Evolutionary conservation across 2,888 invertebrate species (phyloP).

Genomic region (Cheilosia pagana): DNA sequence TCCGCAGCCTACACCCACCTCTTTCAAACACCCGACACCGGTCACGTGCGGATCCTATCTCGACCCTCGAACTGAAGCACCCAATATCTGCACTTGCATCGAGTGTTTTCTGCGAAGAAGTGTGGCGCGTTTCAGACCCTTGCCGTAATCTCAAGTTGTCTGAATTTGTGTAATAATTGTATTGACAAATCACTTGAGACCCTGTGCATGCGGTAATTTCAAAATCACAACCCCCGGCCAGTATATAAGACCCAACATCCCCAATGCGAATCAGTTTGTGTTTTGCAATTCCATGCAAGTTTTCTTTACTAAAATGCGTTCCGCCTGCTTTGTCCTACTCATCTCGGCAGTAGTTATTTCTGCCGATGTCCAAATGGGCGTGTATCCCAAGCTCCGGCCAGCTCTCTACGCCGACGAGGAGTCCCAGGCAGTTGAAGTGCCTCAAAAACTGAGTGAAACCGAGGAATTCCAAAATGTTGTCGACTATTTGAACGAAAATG

Average conservation of each 20-base stretch:
- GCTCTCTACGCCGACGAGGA: constrained; percentile 22
- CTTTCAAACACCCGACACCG: background rate
- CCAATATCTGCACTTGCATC: background rate
- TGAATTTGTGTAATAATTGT: constrained; percentile 21
- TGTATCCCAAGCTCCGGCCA: constrained; percentile 21
- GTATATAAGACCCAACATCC: constrained; percentile 23
- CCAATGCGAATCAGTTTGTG: constrained; percentile 9
- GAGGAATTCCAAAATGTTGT: constrained; percentile 50
- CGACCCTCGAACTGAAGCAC: constrained; percentile 1
- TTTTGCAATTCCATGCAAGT: background rate
- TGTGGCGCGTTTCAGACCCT: constrained; percentile 33
- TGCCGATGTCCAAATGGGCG: constrained; percentile 20
- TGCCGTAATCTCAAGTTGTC: constrained; percentile 37
- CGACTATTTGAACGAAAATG: constrained; percentile 63
- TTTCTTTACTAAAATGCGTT: constrained; percentile 39
- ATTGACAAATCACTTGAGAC: constrained; percentile 51
- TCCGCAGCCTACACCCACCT: too few relatives aligned
- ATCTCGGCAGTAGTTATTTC: constrained; percentile 43
- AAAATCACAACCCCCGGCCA: background rate
- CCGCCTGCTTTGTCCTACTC: constrained; percentile 42
- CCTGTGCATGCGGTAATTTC: background rate
- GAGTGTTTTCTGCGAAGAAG: constrained; percentile 19
- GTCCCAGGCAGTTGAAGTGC: background rate
- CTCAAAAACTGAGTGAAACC: constrained; percentile 27
- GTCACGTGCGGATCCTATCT: constrained; percentile 33